Percentiles rank a stretch among this genome's conserved stretches.
Evolutionary conservation across 2,888 invertebrate genomes (phyloP).

Genomic region (Caenorhabditis sp.): DNA sequence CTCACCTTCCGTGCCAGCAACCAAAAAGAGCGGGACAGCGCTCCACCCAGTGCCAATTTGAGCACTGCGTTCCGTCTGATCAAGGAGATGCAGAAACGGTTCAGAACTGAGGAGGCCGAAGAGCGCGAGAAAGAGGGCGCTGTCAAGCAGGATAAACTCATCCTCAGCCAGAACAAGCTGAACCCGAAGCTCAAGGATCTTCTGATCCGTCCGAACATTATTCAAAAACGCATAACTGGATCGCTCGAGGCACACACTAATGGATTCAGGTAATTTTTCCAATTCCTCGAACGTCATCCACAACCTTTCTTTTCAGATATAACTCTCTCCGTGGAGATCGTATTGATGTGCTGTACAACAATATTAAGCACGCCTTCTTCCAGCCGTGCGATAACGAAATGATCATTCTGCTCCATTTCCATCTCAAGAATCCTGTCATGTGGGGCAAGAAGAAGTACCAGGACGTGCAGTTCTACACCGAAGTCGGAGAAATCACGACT

Average conservation of each 20-base stretch:
- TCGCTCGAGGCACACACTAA: constrained; percentile 91
- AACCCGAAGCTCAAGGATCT: constrained; percentile 87
- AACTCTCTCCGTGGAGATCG: constrained; percentile 99
- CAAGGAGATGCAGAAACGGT: constrained; percentile 98
- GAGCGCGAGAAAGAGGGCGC: constrained; percentile 97
- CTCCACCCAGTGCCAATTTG: constrained; percentile 93
- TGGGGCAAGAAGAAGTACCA: constrained; percentile 98
- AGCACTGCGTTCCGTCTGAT: constrained; percentile 97
- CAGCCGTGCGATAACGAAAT: constrained; percentile 94
- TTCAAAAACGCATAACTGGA: constrained; percentile 84
- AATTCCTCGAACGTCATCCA: background rate
- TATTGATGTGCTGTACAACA: constrained; percentile 98
- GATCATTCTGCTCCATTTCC: constrained; percentile 98
- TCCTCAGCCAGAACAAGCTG: constrained; percentile 88
- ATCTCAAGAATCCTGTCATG: constrained; percentile 98
- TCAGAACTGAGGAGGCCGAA: constrained; percentile 93
- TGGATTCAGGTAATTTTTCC: constrained; percentile 82
- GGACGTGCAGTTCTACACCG: constrained; percentile 92
- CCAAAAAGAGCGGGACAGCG: constrained; percentile 84
- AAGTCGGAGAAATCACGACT: constrained; percentile 99
- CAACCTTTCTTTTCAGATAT: constrained; percentile 84
- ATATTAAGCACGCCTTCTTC: constrained; percentile 99
- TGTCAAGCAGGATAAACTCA: constrained; percentile 96
- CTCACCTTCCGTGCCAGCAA: constrained; percentile 82
- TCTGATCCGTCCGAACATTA: constrained; percentile 98